Percentiles rank a stretch among this genome's conserved stretches.
phyloP scores from a whole-genome alignment of 2,797 vertebrate species.

The Apogon hyalosoma region DNA sequence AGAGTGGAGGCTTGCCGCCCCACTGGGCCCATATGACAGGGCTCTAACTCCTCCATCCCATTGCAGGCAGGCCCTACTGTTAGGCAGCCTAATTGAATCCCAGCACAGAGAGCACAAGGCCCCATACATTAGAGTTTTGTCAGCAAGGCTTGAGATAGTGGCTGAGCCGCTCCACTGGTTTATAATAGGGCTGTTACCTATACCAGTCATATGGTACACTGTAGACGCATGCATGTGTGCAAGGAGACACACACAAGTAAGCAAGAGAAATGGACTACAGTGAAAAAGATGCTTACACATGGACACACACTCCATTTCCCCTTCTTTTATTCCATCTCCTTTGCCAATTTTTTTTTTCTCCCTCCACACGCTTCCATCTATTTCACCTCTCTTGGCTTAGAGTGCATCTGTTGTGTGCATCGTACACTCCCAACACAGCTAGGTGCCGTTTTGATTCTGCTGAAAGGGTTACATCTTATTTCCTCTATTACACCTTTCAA shows the following conservation, averaged over 20 bases:
- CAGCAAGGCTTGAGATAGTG: slow-evolving; percentile 59
- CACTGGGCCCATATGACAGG: slow-evolving; percentile 75
- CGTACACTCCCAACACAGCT: background rate
- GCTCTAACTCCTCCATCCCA: slow-evolving; percentile 72
- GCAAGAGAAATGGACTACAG: background rate
- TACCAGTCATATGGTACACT: slow-evolving; percentile 23
- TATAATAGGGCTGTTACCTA: slow-evolving; percentile 72
- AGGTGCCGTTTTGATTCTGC: slow-evolving; percentile 14
- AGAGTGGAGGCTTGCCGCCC: slow-evolving; percentile 64
- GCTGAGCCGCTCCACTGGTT: slow-evolving; percentile 67
- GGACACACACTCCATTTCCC: slow-evolving; percentile 3
- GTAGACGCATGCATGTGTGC: slow-evolving; percentile 21
- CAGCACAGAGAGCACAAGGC: slow-evolving; percentile 52
- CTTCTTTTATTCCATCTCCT: slow-evolving; percentile 17
- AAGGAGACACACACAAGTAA: background rate
- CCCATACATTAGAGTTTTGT: slow-evolving; percentile 74
- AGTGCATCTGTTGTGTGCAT: slow-evolving; percentile 3
- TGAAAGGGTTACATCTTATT: slow-evolving; percentile 52
- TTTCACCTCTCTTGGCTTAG: slow-evolving; percentile 35
- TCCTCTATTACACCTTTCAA: slow-evolving; percentile 44
- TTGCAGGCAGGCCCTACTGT: slow-evolving; percentile 45
- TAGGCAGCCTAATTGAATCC: slow-evolving; percentile 74
- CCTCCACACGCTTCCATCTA: slow-evolving; percentile 9
- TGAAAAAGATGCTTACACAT: background rate
- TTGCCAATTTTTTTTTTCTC: background rate